Evolutionary conservation across 1,140 invertebrate genomes (phyloP), one percentile per base, ranked within the genome.

Genomic region (Brachionus rubens): DNA sequence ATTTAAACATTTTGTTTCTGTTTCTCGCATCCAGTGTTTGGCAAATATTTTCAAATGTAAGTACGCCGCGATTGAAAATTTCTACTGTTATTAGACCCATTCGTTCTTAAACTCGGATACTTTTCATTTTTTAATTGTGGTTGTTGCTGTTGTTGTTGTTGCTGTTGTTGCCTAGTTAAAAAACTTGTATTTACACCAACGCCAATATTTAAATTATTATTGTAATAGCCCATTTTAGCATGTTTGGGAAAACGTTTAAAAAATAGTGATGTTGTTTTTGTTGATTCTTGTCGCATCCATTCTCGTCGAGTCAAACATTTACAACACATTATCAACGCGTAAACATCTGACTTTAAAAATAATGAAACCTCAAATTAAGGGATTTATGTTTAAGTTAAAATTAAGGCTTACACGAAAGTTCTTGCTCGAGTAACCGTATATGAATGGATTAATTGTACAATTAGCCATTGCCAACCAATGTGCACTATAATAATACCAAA

Each of bases 391-490:
- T 16, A 14, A 5, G 30, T 12, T 30, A 3, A 40, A 26, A 36
- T 26, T 21, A 26, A 43, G n/a, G 9, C 10, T 24, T 16, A 72
- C 68, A 10, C 68, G 21, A 72, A 72, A 72, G 41, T 72, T 72
- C 41, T 72, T 72, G 19, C 40, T 72, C 14, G 68, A 72, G 24
- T 50, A 72, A 14, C 68, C 68, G 50, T 72, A 72, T 30, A 72
- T 72, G 33, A 72, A 14, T 5, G 68, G 68, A 50, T 72, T 72
- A 19, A 72, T 33, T 0, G 68, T 72, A 26, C 68, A 72, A 40
- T 72, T 72, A 26, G 68, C 68, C 68, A 72, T 72, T 1, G 68
- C 68, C 4, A 72, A 19, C 68, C 68, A 72, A 33, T 72, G 68
- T 6, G 68, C 68, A 48, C n/a, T 50, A 24, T 72, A 72, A 52